A percentile compares a stretch with the other conserved stretches of the same genome.
Conservation (phyloP, 2,888 invertebrate species). For the Andrena fulva region DNA sequence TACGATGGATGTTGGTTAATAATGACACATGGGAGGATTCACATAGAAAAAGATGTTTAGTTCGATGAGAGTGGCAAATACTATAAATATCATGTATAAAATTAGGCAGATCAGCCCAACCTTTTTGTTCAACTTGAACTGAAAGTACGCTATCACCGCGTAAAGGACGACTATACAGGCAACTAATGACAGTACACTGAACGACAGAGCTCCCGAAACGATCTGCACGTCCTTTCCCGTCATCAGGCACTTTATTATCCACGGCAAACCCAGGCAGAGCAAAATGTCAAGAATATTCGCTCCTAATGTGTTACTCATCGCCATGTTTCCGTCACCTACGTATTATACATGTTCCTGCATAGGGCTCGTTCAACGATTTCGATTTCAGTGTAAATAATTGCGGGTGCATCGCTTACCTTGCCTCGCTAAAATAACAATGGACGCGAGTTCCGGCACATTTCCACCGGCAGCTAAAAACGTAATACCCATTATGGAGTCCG, state of each 20-base stretch:
- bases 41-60: conserved; percentile 88
- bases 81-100: conserved; percentile 90
- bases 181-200: conserved; percentile 92
- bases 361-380: neutral
- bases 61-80: conserved; percentile 92
- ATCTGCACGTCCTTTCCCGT: conserved; percentile 87
- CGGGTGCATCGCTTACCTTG: conserved; percentile 87
- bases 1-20: neutral
- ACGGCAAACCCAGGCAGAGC: conserved; percentile 93
- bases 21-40: conserved; percentile 76
- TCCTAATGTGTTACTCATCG: conserved; percentile 94
- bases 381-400: too few species aligned
- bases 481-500: conserved; percentile 96
- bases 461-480: conserved; percentile 96
- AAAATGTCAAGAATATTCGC: conserved; percentile 94
- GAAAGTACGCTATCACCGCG: conserved; percentile 88
- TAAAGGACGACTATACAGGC: conserved; percentile 91
- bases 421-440: conserved; percentile 93
- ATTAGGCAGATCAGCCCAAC: conserved; percentile 89
- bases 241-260: conserved; percentile 91
- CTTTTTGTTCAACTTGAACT: conserved; percentile 89
- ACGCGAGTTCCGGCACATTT: conserved; percentile 93
- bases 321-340: conserved; percentile 94
- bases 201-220: conserved; percentile 92
- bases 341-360: neutral